Evolutionary conservation across 2,888 invertebrate genomes (phyloP).

Genomic region (Noctua pronuba): DNA sequence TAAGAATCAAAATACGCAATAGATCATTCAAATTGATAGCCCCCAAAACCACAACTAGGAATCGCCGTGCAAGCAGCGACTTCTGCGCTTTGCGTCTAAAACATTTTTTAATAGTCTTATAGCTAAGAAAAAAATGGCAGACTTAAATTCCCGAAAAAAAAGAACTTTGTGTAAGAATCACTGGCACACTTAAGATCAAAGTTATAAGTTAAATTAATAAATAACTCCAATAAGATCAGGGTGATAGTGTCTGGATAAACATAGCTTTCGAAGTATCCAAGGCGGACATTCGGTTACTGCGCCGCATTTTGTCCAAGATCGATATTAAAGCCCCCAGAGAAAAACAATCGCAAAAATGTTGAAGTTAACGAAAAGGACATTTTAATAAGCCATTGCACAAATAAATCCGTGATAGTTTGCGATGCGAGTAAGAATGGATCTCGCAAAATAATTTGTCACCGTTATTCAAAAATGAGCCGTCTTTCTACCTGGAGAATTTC

Average conservation of each 20-base stretch:
- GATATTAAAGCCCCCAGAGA: background rate
- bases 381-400: constrained; percentile 15
- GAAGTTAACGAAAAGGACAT: background rate
- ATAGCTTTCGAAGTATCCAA: background rate
- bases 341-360: constrained; percentile 17
- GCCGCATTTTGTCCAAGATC: constrained; percentile 32
- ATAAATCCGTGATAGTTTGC: background rate
- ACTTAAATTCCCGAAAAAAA: background rate
- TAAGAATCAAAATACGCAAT: background rate
- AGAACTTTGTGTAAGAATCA: background rate
- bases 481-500: constrained; percentile 36
- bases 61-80: background rate
- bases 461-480: constrained; percentile 10
- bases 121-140: background rate
- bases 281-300: constrained; percentile 36
- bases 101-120: background rate
- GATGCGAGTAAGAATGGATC: background rate
- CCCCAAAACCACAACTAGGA: background rate
- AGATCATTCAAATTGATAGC: background rate
- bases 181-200: background rate
- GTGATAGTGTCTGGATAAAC: background rate
- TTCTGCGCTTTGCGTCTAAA: background rate
- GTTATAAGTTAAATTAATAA: background rate
- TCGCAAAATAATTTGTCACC: background rate
- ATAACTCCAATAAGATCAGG: background rate